Conservation (phyloP, 2,113 vertebrate genomes). For the Brachypteracias leptosomus region DNA sequence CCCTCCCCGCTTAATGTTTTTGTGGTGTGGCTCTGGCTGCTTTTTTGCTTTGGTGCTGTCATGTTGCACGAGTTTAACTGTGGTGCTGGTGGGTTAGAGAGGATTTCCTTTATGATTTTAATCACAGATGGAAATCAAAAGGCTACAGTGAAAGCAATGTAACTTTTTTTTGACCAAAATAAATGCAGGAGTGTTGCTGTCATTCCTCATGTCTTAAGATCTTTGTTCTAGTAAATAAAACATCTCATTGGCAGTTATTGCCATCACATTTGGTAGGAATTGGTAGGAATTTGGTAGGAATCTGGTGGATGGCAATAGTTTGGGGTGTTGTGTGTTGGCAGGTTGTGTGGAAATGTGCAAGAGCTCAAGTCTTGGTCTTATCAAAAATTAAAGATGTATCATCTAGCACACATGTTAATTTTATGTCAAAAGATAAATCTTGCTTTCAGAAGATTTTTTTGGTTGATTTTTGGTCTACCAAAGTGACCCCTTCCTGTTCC, state of each 20-base stretch:
- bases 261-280: neutral
- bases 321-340: neutral
- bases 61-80: fast-evolving
- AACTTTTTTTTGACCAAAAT: neutral
- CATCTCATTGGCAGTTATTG: neutral
- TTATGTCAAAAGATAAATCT: neutral
- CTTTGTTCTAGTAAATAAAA: neutral
- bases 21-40: neutral
- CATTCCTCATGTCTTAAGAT: neutral
- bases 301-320: neutral
- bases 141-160: neutral
- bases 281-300: neutral
- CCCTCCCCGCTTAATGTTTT: neutral
- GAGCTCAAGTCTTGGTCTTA: neutral
- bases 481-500: neutral
- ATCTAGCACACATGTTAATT: neutral
- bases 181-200: neutral
- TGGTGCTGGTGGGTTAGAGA: neutral
- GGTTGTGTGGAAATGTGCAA: neutral
- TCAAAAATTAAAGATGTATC: neutral
- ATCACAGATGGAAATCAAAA: neutral
- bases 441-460: neutral
- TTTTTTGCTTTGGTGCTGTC: neutral
- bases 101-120: neutral
- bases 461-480: neutral